These are phyloP conservation scores for Apodemia mormo DNA, from an alignment of 2,888 invertebrate genomes.

Conservation along the genomic window DNA sequence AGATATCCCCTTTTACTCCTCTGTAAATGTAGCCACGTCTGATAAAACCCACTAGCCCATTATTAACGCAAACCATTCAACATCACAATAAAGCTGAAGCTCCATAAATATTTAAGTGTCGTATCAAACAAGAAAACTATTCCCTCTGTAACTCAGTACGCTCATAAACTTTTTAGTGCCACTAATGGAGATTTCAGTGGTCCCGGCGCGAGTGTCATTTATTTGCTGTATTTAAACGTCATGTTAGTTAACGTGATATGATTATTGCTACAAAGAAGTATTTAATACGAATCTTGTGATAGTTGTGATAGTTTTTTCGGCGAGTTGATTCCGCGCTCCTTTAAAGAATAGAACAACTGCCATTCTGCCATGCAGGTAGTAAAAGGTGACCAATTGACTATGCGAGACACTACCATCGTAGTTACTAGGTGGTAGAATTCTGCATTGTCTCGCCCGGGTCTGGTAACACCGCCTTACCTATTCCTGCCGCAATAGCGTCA, in stretches of 20 bases:
- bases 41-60: background rate
- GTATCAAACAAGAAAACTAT: slow-evolving; percentile 15
- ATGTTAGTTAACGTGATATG: background rate
- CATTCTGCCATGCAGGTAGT: too few relatives aligned
- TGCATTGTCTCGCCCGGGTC: too few relatives aligned
- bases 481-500: too few relatives aligned
- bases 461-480: too few relatives aligned
- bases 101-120: slow-evolving; percentile 12
- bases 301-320: too few relatives aligned
- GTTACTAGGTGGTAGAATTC: too few relatives aligned
- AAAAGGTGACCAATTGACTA: too few relatives aligned
- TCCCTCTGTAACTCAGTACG: slow-evolving; percentile 17
- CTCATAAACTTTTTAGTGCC: slow-evolving; percentile 39
- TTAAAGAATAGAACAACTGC: too few relatives aligned
- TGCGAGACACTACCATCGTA: too few relatives aligned
- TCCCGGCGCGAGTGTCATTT: background rate
- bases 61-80: background rate
- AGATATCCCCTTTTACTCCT: background rate
- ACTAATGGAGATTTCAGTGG: slow-evolving; percentile 39
- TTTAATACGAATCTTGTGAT: too few relatives aligned
- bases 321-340: too few relatives aligned
- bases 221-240: slow-evolving; percentile 2
- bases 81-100: slow-evolving; percentile 1
- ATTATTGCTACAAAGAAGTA: background rate
- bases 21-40: background rate